These are phyloP conservation scores for Paramisgurnus dabryanus DNA, from an alignment of 2,113 vertebrate species.

Conservation along the genomic window DNA sequence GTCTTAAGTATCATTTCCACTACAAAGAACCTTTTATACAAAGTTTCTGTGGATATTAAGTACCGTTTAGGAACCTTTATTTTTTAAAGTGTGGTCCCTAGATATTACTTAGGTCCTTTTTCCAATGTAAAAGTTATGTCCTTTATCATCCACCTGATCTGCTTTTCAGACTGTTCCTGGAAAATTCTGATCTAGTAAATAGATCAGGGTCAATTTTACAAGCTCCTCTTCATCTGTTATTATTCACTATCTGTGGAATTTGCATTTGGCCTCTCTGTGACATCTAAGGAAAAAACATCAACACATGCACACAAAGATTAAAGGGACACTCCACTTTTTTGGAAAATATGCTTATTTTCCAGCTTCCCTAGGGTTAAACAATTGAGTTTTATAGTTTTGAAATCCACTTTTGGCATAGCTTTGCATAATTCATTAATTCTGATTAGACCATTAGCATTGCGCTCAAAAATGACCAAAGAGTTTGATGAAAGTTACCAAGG, in stretches of 20 bases:
- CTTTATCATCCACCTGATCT: background rate
- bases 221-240: background rate
- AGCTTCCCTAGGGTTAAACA: no score
- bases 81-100: background rate
- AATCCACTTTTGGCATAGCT: no score
- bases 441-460: no score
- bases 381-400: no score
- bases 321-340: background rate
- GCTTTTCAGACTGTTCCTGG: background rate
- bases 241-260: constrained; percentile 13
- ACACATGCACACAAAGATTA: background rate
- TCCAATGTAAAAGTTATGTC: background rate
- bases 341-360: no score
- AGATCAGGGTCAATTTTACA: background rate
- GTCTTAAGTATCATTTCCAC: no score
- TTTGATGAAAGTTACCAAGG: no score
- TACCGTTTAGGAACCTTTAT: no score
- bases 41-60: no score
- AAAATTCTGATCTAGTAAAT: background rate
- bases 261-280: constrained; percentile 18
- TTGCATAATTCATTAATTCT: no score
- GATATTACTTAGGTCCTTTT: background rate
- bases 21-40: no score
- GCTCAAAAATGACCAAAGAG: no score
- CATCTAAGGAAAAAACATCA: background rate